Percentiles rank a stretch among this genome's conserved stretches.
phyloP scores from a whole-genome alignment of 1,140 invertebrate genomes.

The Lepeophtheirus salmonis region DNA sequence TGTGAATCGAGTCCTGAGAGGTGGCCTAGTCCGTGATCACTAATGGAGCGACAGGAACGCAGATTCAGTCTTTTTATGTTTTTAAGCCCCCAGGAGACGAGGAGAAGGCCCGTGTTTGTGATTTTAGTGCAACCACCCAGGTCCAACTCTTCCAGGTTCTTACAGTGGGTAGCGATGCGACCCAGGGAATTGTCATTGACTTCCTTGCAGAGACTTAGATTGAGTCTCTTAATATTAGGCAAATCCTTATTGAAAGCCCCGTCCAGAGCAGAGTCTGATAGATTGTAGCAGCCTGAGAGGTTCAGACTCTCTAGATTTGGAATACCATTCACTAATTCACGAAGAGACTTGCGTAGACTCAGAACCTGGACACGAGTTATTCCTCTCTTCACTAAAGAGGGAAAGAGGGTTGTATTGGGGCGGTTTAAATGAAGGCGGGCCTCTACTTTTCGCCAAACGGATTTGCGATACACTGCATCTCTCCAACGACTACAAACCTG shows the following conservation, averaged over 20 bases:
- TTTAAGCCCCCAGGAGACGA: conserved; percentile 64
- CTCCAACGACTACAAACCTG: conserved; percentile 64
- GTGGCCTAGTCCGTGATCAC: conserved; percentile 67
- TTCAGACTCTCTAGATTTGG: conserved; percentile 69
- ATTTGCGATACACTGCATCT: conserved; percentile 65
- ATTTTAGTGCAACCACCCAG: conserved; percentile 76
- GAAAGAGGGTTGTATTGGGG: conserved; percentile 59
- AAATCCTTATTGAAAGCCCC: conserved; percentile 51
- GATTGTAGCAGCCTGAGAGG: conserved; percentile 76
- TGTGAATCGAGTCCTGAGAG: conserved; percentile 49
- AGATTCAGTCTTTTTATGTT: conserved; percentile 63
- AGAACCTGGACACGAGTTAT: conserved; percentile 73
- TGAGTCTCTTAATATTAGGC: conserved; percentile 50
- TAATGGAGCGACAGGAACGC: conserved; percentile 74
- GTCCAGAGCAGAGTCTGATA: conserved; percentile 58
- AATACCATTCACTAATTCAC: conserved; percentile 64
- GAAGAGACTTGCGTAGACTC: conserved; percentile 56
- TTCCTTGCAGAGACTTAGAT: conserved; percentile 82
- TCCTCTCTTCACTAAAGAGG: conserved; percentile 61
- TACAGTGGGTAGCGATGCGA: conserved; percentile 60
- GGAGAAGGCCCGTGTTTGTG: conserved; percentile 59
- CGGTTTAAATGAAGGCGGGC: conserved; percentile 67
- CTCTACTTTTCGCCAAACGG: conserved; percentile 78
- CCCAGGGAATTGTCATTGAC: conserved; percentile 65
- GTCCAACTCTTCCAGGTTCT: conserved; percentile 66